Evolutionary conservation across 2,113 vertebrate genomes (phyloP), one percentile per base, ranked within the genome.

Genomic region (Barbus barbus): DNA sequence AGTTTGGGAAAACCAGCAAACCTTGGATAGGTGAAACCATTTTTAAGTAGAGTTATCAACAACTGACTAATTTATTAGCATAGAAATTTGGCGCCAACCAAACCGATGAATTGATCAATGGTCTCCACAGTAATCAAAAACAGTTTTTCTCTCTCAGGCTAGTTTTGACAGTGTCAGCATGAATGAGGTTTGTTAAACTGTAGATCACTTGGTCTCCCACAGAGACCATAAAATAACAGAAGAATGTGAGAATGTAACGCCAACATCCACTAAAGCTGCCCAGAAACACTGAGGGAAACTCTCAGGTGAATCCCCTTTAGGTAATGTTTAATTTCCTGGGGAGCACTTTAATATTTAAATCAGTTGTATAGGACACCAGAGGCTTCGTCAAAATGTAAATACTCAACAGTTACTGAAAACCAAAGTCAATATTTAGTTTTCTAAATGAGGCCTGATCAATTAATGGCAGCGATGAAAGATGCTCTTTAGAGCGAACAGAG

Each of bases 351-450:
- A 86, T 86, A 85, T 85, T 83, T 78, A 83, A 31, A 83, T 76
- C 18, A 41, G 73, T 48, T 87, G 22, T 46, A 51, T 22, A 67
- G 14, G 75, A 74, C 69, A 63, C 81, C 41, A 76, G 61, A 83
- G 53, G 41, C 61, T 89, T 82, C 51, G 38, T 74, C 51, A 56
- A 53, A 74, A 48, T 73, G 74, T 65, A 87, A 88, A 88, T 73
- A 83, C 82, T 90, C 88, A 9, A 44, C 9, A 87, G 82, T 88
- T 83, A 89, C 83, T 41, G 79, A 83, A 81, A 86, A 91, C 90
- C 90, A 93, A 94, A 83, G 89, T 88, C 87, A 94, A 94, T 92
- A 94, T 94, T 93, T 92, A 82, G 89, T 85, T 93, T 93, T 93
- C 91, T 90, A 90, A 87, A 90, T 91, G 86, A 92, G 89, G 87